phyloP scores from a whole-genome alignment of 2,888 invertebrate species.

The Volucella inanis region DNA sequence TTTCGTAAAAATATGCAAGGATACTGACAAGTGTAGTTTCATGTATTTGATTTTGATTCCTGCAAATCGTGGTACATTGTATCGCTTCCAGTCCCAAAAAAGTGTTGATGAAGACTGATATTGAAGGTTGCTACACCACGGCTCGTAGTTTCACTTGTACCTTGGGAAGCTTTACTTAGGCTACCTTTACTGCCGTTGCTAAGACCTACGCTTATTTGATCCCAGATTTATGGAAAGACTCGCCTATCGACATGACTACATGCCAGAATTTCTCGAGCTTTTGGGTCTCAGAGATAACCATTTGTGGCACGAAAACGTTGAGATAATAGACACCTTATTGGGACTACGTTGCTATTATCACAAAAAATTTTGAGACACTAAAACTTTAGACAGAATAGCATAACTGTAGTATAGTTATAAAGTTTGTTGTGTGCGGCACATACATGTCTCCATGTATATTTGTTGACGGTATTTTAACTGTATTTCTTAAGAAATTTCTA shows the following conservation, averaged over 20 bases:
- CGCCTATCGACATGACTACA: constrained; percentile 95
- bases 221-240: constrained; percentile 99
- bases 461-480: no score
- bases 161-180: constrained; percentile 99
- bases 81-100: constrained; percentile 99
- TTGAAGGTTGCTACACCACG: constrained; percentile 99
- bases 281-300: constrained; percentile 83
- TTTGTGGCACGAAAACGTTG: no score
- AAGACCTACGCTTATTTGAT: constrained; percentile 99
- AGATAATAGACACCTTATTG: no score
- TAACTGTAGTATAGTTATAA: no score
- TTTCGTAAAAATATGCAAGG: constrained; percentile 84
- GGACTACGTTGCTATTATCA: no score
- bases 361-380: no score
- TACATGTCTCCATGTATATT: no score
- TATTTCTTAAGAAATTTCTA: no score
- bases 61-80: constrained; percentile 99
- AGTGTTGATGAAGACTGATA: constrained; percentile 98
- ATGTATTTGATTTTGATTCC: constrained; percentile 99
- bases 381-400: no score
- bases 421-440: no score
- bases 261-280: constrained; percentile 98
- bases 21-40: constrained; percentile 99
- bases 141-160: constrained; percentile 99
- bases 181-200: constrained; percentile 98